Percentiles rank a stretch among this genome's conserved stretches.
Conservation (phyloP, 2,888 invertebrate genomes). For the Oscheius sp. region DNA sequence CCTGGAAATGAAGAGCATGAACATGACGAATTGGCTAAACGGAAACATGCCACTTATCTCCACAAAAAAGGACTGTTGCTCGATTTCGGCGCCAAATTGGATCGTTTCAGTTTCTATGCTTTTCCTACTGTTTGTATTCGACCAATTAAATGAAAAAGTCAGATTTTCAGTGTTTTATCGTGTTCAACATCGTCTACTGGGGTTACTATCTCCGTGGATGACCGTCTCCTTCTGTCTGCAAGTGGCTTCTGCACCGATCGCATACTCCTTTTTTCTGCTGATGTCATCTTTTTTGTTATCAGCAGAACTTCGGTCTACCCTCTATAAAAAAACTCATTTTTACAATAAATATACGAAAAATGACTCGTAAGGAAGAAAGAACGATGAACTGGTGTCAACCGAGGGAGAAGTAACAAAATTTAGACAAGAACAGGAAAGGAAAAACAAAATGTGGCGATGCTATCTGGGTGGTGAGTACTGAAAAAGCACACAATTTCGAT, state of each 20-base stretch:
- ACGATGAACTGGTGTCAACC: no score
- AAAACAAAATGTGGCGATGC: not conserved
- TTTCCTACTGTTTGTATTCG: conserved; percentile 59
- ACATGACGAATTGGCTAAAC: conserved; percentile 43
- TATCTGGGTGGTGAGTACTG: conserved; percentile 26
- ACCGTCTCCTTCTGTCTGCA: not conserved
- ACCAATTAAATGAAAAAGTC: not conserved
- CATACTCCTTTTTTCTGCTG: conserved; percentile 3
- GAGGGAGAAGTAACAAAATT: not conserved
- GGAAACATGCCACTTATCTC: conserved; percentile 42
- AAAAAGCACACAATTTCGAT: conserved; percentile 24
- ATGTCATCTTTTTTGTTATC: conserved; percentile 11
- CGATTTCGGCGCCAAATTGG: conserved; percentile 58
- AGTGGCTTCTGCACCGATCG: not conserved
- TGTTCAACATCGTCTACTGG: conserved; percentile 70
- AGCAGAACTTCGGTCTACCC: not conserved
- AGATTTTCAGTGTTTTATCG: conserved; percentile 56
- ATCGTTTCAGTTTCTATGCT: conserved; percentile 60
- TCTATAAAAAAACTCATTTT: no score
- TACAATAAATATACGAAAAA: not conserved
- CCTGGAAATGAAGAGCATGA: conserved; percentile 33
- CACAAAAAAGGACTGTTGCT: conserved; percentile 45
- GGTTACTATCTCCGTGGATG: conserved; percentile 48
- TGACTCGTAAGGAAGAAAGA: not conserved
- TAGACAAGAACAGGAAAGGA: not conserved